Conservation (phyloP, 1,140 invertebrate genomes). For the Temnothorax nylanderi region DNA sequence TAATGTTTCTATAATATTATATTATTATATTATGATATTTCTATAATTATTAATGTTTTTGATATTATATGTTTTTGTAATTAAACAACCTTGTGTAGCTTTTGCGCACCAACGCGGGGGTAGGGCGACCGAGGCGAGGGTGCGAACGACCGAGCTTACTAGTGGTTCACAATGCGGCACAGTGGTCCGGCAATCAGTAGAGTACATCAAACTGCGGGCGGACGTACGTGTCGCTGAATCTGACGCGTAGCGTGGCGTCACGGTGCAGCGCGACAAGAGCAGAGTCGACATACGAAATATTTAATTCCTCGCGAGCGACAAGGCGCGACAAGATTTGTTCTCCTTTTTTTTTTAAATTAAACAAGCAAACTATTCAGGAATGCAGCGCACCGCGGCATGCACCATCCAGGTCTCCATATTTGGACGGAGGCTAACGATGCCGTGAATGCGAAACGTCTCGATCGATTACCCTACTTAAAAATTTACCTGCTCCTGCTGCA, state of each 20-base stretch:
- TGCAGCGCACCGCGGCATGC: not conserved
- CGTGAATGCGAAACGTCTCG: not conserved
- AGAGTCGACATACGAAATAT: not conserved
- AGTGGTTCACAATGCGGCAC: not conserved
- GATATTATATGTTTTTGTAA: not conserved
- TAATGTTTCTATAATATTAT: not conserved
- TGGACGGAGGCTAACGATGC: not conserved
- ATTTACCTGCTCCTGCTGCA: not conserved
- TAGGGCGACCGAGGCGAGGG: too few species aligned
- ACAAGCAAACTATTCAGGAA: too few species aligned
- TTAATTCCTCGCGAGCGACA: not conserved
- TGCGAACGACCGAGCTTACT: not conserved
- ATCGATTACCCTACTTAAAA: conserved; percentile 19
- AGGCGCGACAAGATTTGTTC: not conserved
- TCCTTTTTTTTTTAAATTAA: not conserved
- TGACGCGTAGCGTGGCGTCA: conserved; percentile 19
- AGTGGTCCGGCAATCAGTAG: not conserved
- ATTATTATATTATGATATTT: not conserved
- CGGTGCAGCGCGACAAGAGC: not conserved
- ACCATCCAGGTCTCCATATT: not conserved
- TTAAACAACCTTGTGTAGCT: not conserved
- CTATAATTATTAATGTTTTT: not conserved
- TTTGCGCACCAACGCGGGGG: too few species aligned
- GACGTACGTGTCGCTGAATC: conserved; percentile 30
- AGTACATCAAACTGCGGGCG: not conserved